These are phyloP conservation scores for Caenorhabditis sulstoni DNA, from an alignment of 2,888 invertebrate species.

Conservation along the genomic window DNA sequence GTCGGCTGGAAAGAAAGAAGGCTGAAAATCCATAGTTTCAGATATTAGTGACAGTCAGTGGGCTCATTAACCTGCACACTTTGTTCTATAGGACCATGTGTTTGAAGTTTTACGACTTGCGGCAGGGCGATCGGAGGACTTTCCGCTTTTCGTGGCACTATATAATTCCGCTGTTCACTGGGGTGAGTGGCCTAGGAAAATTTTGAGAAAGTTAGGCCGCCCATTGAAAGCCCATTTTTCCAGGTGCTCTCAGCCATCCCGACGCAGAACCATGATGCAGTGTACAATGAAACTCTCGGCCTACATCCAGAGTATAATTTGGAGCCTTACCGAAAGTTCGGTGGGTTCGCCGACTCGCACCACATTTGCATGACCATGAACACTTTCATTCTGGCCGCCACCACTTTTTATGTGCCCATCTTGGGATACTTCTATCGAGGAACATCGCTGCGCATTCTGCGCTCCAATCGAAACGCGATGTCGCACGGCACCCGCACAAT, in stretches of 20 bases:
- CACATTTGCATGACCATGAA: slow-evolving; percentile 27
- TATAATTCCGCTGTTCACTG: not conserved
- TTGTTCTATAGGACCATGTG: slow-evolving; percentile 14
- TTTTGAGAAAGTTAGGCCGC: too few relatives aligned
- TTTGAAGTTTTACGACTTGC: not conserved
- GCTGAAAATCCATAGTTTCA: not conserved
- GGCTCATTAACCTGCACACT: slow-evolving; percentile 13
- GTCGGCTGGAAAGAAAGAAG: not conserved
- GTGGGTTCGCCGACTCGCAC: slow-evolving; percentile 39
- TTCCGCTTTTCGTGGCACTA: slow-evolving; percentile 2
- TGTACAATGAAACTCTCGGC: slow-evolving; percentile 19
- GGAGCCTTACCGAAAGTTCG: slow-evolving; percentile 15
- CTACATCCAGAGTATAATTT: slow-evolving; percentile 38
- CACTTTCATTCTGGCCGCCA: slow-evolving; percentile 1
- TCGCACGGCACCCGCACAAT: too few relatives aligned
- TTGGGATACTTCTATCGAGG: slow-evolving; percentile 16
- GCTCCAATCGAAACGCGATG: not conserved
- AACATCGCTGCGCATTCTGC: not conserved
- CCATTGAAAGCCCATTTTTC: not conserved
- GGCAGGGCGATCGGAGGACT: not conserved
- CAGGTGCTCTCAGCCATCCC: slow-evolving; percentile 26
- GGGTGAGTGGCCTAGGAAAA: slow-evolving; percentile 1
- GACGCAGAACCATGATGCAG: slow-evolving; percentile 4
- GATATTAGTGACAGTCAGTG: not conserved
- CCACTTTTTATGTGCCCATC: slow-evolving; percentile 29